These are phyloP conservation scores for Archilochus colubris DNA, from an alignment of 2,113 vertebrate species.

Conservation along the genomic window DNA sequence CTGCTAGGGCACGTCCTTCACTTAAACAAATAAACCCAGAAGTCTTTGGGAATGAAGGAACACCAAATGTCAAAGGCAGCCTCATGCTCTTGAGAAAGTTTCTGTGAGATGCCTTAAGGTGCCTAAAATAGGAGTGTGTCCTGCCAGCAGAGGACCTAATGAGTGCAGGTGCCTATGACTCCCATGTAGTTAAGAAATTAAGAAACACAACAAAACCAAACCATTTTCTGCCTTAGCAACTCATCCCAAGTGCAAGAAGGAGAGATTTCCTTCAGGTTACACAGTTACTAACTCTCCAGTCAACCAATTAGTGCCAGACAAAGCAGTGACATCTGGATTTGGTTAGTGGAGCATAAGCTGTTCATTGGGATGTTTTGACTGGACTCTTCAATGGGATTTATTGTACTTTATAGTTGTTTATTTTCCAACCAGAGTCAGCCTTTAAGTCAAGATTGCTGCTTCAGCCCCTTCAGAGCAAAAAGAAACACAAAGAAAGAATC, in stretches of 20 bases:
- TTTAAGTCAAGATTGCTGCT: slow-evolving; percentile 74
- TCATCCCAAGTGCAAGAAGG: slow-evolving; percentile 26
- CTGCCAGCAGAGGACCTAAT: neutral
- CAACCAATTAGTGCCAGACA: slow-evolving; percentile 72
- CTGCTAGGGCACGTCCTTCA: neutral
- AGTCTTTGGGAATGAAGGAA: slow-evolving; percentile 4
- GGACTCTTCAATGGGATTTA: slow-evolving; percentile 78
- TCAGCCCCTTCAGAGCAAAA: slow-evolving; percentile 63
- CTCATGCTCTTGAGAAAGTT: neutral
- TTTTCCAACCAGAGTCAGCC: slow-evolving; percentile 80
- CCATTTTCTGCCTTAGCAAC: neutral
- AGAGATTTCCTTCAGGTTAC: slow-evolving; percentile 57
- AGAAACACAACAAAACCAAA: neutral
- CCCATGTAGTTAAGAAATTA: neutral
- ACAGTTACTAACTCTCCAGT: slow-evolving; percentile 51
- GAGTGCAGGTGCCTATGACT: neutral
- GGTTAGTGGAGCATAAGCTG: slow-evolving; percentile 74
- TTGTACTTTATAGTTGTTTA: slow-evolving; percentile 78
- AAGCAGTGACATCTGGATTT: slow-evolving; percentile 76
- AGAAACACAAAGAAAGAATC: slow-evolving; percentile 36
- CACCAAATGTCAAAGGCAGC: neutral
- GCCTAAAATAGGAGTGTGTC: neutral
- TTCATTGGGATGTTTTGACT: slow-evolving; percentile 80
- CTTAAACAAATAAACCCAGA: slow-evolving; percentile 32
- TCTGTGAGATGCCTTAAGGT: neutral